phyloP scores from a whole-genome alignment of 2,888 invertebrate species.

The Drosophila hamatofila region DNA sequence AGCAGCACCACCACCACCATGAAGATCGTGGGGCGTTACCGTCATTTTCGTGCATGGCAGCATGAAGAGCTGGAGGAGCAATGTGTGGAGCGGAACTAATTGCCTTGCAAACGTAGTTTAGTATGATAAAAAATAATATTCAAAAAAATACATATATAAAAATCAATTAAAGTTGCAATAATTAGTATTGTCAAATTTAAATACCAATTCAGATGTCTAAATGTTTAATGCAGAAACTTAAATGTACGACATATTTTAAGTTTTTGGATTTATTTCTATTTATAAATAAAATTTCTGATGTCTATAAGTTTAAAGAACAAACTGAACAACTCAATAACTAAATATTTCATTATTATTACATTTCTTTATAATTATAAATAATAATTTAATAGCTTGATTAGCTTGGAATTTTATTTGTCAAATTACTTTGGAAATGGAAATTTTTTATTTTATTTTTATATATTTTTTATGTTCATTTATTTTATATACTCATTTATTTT shows the following conservation, averaged over 20 bases:
- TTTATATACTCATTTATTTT: background rate
- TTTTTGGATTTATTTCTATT: too few species aligned
- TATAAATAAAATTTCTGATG: too few species aligned
- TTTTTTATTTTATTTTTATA: background rate
- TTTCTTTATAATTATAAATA: too few species aligned
- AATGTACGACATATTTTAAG: too few species aligned
- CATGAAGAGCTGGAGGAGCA: constrained; percentile 20
- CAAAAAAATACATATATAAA: too few species aligned
- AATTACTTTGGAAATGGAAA: background rate
- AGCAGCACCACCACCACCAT: constrained; percentile 14
- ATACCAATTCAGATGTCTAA: too few species aligned
- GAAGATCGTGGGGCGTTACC: constrained; percentile 38
- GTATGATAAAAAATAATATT: background rate
- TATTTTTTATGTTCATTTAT: background rate
- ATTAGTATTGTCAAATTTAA: too few species aligned
- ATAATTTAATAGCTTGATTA: background rate
- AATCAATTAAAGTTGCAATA: too few species aligned
- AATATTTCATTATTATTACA: too few species aligned
- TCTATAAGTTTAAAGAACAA: too few species aligned
- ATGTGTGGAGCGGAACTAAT: constrained; percentile 52
- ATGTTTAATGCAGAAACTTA: too few species aligned
- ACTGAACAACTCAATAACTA: too few species aligned
- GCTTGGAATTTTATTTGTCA: background rate
- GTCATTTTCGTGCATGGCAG: constrained; percentile 5
- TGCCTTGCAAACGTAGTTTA: constrained; percentile 36